phyloP scores from a whole-genome alignment of 2,888 invertebrate species.

The Chorisops tibialis region DNA sequence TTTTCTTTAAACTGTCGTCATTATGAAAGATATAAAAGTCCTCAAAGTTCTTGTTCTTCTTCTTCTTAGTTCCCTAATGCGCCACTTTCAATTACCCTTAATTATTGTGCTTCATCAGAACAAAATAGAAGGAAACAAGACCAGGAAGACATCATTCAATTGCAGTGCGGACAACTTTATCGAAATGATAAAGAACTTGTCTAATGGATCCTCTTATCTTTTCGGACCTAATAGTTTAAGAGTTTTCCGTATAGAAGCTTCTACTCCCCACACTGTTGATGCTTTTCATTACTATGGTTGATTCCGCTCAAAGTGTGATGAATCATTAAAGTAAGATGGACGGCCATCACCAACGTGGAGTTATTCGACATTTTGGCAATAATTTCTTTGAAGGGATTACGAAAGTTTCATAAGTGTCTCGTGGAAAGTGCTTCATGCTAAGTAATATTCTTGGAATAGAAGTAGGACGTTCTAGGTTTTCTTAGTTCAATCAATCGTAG shows the following conservation, averaged over 20 bases:
- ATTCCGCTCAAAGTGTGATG: slow-evolving; percentile 25
- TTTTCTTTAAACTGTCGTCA: no score
- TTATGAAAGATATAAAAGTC: no score
- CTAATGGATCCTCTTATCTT: slow-evolving; percentile 20
- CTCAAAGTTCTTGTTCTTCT: no score
- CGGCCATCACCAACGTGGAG: not conserved
- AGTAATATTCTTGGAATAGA: no score
- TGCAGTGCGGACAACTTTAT: slow-evolving; percentile 3
- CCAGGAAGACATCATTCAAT: not conserved
- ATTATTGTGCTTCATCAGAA: slow-evolving; percentile 15
- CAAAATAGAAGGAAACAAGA: slow-evolving; percentile 7
- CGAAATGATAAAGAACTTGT: slow-evolving; percentile 14
- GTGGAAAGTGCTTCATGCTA: slow-evolving; percentile 10
- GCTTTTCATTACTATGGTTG: slow-evolving; percentile 9
- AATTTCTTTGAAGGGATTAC: not conserved
- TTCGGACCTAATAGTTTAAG: slow-evolving; percentile 18
- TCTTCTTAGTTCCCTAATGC: not conserved
- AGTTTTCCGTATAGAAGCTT: not conserved
- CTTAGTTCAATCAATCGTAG: no score
- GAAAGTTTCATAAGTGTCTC: slow-evolving; percentile 16
- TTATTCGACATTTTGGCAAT: slow-evolving; percentile 6
- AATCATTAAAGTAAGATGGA: slow-evolving; percentile 19
- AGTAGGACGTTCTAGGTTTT: no score
- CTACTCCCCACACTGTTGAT: not conserved
- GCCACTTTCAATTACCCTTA: slow-evolving; percentile 22